Evolutionary conservation across 2,888 invertebrate species (phyloP).

Genomic region (Willowsia nigromaculata): DNA sequence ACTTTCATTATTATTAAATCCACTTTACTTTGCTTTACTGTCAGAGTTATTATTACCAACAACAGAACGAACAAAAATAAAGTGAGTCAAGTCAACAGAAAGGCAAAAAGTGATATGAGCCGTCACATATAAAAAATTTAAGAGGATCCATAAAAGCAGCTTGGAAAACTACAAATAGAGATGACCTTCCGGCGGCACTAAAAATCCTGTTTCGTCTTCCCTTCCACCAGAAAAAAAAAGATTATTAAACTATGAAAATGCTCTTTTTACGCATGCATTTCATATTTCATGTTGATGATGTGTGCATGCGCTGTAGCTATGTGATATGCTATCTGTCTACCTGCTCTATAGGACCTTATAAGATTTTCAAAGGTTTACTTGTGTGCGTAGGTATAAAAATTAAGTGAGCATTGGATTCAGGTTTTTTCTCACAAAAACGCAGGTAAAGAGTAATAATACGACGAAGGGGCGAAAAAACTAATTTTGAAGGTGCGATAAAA

Average conservation of each 20-base stretch:
- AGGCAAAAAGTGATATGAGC: conserved; percentile 35
- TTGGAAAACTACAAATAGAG: conserved; percentile 61
- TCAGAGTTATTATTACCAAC: conserved; percentile 51
- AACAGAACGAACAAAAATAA: conserved; percentile 23
- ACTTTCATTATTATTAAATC: conserved; percentile 49
- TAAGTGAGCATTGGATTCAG: not conserved
- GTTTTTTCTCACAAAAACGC: conserved; percentile 12
- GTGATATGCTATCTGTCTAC: not conserved
- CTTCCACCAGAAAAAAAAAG: not conserved
- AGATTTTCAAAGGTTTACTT: not conserved
- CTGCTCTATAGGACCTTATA: not conserved
- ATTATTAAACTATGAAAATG: conserved; percentile 63
- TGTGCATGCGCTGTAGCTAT: not conserved
- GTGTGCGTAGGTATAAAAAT: not conserved
- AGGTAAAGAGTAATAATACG: conserved; percentile 21
- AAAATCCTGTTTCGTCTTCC: conserved; percentile 49
- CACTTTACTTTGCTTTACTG: conserved; percentile 58
- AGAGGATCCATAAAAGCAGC: conserved; percentile 47
- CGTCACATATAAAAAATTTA: conserved; percentile 24
- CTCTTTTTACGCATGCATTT: conserved; percentile 44
- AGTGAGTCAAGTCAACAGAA: conserved; percentile 2
- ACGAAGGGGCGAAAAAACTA: conserved; percentile 55
- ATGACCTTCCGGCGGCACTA: conserved; percentile 61
- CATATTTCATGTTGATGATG: conserved; percentile 8
- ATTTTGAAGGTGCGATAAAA: conserved; percentile 77